A percentile compares a stretch with the other conserved stretches of the same genome.
Evolutionary conservation across 2,888 invertebrate genomes (phyloP).

Genomic region (Dolomedes plantarius): DNA sequence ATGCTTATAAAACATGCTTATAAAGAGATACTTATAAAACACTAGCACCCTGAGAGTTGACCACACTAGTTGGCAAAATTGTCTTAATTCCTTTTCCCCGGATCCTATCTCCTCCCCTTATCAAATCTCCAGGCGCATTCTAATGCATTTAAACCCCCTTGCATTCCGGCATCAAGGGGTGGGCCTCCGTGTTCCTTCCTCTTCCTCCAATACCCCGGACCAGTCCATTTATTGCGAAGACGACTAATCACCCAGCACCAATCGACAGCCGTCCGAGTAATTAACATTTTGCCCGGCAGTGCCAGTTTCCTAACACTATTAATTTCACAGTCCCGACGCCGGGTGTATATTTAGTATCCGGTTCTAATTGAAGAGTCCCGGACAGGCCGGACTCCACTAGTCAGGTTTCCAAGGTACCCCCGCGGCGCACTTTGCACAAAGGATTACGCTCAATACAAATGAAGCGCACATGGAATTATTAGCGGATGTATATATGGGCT

Average conservation of each 20-base stretch:
- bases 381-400: background rate
- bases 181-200: conserved; percentile 1
- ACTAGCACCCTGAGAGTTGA: too few relatives aligned
- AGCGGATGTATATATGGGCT: background rate
- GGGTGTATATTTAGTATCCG: conserved; percentile 15
- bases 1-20: too few relatives aligned
- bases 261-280: conserved; percentile 27
- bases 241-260: conserved; percentile 13
- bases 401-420: background rate
- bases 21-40: too few relatives aligned
- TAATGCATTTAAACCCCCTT: background rate
- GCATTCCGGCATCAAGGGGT: background rate
- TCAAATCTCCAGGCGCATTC: background rate
- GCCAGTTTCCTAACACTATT: conserved; percentile 46
- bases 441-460: conserved; percentile 17
- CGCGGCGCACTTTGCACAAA: conserved; percentile 4
- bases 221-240: conserved; percentile 23
- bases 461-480: conserved; percentile 6
- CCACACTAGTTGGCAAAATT: too few relatives aligned
- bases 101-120: background rate
- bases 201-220: background rate
- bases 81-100: too few relatives aligned
- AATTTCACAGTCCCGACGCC: conserved; percentile 39
- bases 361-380: conserved; percentile 24
- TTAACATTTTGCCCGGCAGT: conserved; percentile 46